Conservation (phyloP, 2,797 vertebrate species). For the Xenops minutus region DNA sequence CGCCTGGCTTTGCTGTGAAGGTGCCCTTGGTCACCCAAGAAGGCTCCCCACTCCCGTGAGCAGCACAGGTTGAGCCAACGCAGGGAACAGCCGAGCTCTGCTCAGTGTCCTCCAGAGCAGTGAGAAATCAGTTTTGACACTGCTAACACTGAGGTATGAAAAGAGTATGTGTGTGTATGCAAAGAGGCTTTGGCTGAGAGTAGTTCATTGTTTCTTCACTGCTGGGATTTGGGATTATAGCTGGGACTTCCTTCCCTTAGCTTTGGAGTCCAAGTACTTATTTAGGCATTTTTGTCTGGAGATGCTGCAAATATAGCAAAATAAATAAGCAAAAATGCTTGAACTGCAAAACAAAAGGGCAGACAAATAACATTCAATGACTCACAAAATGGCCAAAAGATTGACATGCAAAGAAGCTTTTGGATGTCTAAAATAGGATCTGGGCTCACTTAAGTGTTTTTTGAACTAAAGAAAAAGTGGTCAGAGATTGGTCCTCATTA, state of each 20-base stretch:
- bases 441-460: background rate
- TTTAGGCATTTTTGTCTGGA: background rate
- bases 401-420: background rate
- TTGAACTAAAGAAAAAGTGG: background rate
- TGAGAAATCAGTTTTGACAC: background rate
- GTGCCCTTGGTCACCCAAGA: background rate
- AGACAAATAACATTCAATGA: background rate
- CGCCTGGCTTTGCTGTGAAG: background rate
- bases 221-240: background rate
- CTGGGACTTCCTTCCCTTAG: background rate
- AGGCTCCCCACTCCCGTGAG: background rate
- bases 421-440: background rate
- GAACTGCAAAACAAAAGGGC: background rate
- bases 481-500: background rate
- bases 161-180: fast-evolving
- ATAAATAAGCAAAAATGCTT: background rate
- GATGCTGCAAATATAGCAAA: background rate
- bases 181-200: background rate
- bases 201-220: background rate
- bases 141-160: background rate
- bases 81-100: background rate
- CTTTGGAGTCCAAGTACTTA: background rate
- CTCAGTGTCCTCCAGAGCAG: background rate
- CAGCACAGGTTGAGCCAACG: background rate
- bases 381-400: background rate